Evolutionary conservation across 2,113 vertebrate genomes (phyloP).

Genomic region (Carassius gibelio): DNA sequence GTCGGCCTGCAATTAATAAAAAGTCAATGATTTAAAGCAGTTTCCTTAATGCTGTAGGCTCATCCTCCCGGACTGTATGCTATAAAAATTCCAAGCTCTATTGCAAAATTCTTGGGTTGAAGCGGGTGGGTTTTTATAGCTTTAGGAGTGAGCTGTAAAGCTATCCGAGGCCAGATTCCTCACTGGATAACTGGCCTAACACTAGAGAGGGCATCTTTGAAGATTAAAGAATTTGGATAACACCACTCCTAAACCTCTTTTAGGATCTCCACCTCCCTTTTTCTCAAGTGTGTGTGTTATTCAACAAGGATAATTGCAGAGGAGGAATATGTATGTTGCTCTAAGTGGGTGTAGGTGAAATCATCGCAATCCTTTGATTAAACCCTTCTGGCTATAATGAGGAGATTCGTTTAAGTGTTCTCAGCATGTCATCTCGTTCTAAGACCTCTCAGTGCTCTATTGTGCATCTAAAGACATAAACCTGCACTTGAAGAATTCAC

Average conservation of each 20-base stretch:
- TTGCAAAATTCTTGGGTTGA: constrained; percentile 67
- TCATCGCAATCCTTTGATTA: constrained; percentile 58
- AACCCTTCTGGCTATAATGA: constrained; percentile 57
- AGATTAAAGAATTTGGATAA: constrained; percentile 66
- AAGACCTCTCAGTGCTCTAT: constrained; percentile 42
- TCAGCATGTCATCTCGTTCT: constrained; percentile 45
- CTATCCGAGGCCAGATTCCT: constrained; percentile 45
- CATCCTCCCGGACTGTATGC: constrained; percentile 16
- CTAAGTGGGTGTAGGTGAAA: constrained; percentile 46
- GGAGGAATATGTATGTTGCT: constrained; percentile 57
- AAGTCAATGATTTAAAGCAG: constrained; percentile 11
- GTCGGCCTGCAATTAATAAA: constrained; percentile 5
- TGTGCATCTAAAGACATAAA: constrained; percentile 62
- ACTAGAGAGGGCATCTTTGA: constrained; percentile 64
- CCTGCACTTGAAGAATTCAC: constrained; percentile 57
- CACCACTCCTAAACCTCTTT: constrained; percentile 63
- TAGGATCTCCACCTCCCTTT: constrained; percentile 11
- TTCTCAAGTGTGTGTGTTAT: constrained; percentile 40
- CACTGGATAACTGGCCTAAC: constrained; percentile 52
- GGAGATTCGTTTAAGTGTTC: constrained; percentile 56
- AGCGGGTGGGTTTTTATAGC: constrained; percentile 63
- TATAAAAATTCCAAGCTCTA: constrained; percentile 60
- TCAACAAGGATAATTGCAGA: constrained; percentile 39
- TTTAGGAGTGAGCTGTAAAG: constrained; percentile 67
- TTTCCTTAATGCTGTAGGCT: constrained; percentile 19